Conservation (phyloP, 2,113 vertebrate species). For the Boulengeromyrus knoepffleri region DNA sequence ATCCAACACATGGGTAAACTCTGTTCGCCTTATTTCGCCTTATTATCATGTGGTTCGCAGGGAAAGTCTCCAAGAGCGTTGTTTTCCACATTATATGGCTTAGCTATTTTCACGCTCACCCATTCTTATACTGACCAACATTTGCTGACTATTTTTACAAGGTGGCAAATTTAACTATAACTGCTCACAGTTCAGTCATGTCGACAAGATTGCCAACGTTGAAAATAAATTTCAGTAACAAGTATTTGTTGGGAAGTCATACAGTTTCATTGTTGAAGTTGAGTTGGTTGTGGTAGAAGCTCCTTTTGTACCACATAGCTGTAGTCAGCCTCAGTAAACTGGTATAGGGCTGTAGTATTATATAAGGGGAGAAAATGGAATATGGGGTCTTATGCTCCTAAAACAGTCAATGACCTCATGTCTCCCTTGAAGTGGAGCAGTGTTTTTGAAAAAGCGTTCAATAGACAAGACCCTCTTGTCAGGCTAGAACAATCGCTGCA, state of each 20-base stretch:
- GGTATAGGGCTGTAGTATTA: neutral
- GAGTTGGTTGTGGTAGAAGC: neutral
- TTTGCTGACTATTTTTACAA: constrained; percentile 49
- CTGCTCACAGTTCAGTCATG: constrained; percentile 30
- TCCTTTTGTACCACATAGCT: neutral
- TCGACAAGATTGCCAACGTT: neutral
- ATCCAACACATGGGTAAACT: constrained; percentile 40
- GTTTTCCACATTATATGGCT: constrained; percentile 45
- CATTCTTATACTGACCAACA: constrained; percentile 49
- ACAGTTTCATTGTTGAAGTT: neutral
- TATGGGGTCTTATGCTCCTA: neutral
- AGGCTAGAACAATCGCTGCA: neutral
- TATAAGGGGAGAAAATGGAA: neutral
- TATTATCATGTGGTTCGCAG: constrained; percentile 51
- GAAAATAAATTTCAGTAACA: neutral
- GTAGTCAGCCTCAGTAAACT: neutral
- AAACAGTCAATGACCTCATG: neutral
- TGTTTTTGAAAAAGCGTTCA: neutral
- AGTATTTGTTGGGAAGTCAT: neutral
- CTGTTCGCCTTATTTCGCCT: constrained; percentile 43
- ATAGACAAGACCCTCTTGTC: neutral
- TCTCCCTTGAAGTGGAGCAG: neutral
- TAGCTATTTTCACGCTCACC: constrained; percentile 36
- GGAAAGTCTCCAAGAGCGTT: constrained; percentile 52
- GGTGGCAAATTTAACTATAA: constrained; percentile 21